A percentile compares a stretch with the other conserved stretches of the same genome.
Evolutionary conservation across 2,113 vertebrate genomes (phyloP).

Genomic region (Turdus rufiventris): DNA sequence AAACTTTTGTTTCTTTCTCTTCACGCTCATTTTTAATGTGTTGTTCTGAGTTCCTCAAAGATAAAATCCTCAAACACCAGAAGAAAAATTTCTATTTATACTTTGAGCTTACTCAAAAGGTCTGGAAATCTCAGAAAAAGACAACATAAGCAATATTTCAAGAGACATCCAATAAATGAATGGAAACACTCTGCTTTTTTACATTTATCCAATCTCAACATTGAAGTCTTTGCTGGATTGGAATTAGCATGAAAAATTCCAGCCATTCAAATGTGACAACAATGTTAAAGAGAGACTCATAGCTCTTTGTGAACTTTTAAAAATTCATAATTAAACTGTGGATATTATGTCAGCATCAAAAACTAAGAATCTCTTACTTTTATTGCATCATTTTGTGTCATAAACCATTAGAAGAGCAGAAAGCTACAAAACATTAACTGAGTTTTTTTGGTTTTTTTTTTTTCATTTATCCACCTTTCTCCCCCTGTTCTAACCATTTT

Average conservation of each 20-base stretch:
- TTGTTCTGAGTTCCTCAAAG: background rate
- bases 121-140: background rate
- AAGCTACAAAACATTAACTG: background rate
- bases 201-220: background rate
- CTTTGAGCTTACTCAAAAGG: background rate
- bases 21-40: background rate
- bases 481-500: background rate
- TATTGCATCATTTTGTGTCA: background rate
- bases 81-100: background rate
- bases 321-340: background rate
- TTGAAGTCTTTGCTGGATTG: background rate
- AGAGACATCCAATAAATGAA: background rate
- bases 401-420: background rate
- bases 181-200: background rate
- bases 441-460: background rate
- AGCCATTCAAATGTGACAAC: background rate
- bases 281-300: background rate
- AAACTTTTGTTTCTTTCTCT: background rate
- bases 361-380: background rate
- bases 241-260: background rate
- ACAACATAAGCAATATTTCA: background rate
- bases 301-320: background rate
- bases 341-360: background rate
- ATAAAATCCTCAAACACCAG: background rate
- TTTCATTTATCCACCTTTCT: background rate